A percentile compares a stretch with the other conserved stretches of the same genome.
Evolutionary conservation across 2,113 vertebrate genomes (phyloP).

Genomic region (Pica pica): DNA sequence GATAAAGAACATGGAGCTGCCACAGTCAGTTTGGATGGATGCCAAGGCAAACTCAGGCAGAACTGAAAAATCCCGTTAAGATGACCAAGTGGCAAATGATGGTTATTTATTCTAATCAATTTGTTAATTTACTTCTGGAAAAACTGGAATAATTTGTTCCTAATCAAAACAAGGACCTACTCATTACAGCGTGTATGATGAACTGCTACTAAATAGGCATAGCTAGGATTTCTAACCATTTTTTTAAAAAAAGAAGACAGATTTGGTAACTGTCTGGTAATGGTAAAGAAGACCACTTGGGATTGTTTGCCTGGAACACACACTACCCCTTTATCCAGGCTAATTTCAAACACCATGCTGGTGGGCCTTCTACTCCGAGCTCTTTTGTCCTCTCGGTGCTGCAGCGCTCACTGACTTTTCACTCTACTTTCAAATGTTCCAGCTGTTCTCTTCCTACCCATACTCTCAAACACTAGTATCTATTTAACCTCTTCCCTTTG

Average conservation of each 20-base stretch:
- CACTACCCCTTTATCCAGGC: neutral
- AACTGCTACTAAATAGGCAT: neutral
- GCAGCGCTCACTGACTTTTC: neutral
- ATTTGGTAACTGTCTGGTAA: too few species aligned
- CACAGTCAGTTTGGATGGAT: neutral
- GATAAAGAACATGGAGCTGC: slow-evolving; percentile 18
- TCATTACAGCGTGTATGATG: neutral
- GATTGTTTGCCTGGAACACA: neutral
- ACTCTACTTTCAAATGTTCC: neutral
- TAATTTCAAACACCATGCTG: neutral
- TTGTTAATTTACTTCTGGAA: neutral
- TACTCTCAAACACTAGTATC: neutral
- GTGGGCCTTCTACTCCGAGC: neutral
- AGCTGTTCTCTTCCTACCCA: neutral
- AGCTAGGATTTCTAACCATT: neutral
- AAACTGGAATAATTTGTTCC: neutral
- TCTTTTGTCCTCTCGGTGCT: neutral
- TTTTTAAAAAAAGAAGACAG: neutral
- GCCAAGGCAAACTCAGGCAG: slow-evolving; percentile 35
- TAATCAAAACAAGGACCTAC: slow-evolving; percentile 7
- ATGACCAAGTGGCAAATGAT: neutral
- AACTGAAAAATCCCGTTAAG: neutral
- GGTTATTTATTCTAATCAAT: neutral
- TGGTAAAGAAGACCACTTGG: neutral
- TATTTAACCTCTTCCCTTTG: neutral